phyloP scores from a whole-genome alignment of 2,888 invertebrate species.

The Tribolium freemani region DNA sequence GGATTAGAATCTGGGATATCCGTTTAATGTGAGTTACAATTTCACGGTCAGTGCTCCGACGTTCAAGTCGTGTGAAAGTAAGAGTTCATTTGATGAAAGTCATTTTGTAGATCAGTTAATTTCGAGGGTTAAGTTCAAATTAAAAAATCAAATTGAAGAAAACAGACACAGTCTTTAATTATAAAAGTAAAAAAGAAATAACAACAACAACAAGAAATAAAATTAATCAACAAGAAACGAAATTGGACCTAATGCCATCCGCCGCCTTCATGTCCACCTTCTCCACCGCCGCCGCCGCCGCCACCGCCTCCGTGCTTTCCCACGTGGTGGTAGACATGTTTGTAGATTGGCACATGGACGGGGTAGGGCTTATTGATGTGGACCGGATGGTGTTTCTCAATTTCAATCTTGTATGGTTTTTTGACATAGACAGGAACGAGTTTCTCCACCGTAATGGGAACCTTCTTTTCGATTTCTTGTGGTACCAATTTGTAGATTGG shows the following conservation, averaged over 20 bases:
- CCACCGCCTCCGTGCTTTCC: conserved; percentile 58
- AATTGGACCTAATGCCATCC: conserved; percentile 48
- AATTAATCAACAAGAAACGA: conserved; percentile 34
- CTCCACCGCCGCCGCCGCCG: conserved; percentile 48
- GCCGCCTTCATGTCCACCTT: conserved; percentile 42
- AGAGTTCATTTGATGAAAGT: conserved; percentile 31
- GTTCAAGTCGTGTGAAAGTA: conserved; percentile 33
- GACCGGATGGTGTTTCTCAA: conserved; percentile 81
- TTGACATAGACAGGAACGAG: conserved; percentile 80
- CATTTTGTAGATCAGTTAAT: neutral
- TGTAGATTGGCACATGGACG: conserved; percentile 81
- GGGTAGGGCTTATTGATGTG: conserved; percentile 77
- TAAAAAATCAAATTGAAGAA: neutral
- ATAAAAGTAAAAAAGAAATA: conserved; percentile 24
- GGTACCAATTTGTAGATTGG: conserved; percentile 82
- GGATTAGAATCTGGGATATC: conserved; percentile 10
- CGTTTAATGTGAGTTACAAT: conserved; percentile 29
- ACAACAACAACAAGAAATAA: conserved; percentile 35
- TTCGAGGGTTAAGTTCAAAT: neutral
- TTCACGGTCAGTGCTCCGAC: conserved; percentile 35
- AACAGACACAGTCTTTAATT: conserved; percentile 38
- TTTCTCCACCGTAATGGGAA: conserved; percentile 82
- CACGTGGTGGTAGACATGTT: conserved; percentile 79
- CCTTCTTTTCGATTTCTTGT: conserved; percentile 80
- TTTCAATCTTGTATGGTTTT: conserved; percentile 82